A percentile compares a stretch with the other conserved stretches of the same genome.
Evolutionary conservation across 2,113 vertebrate genomes (phyloP).

Genomic region (Caranx ignobilis): DNA sequence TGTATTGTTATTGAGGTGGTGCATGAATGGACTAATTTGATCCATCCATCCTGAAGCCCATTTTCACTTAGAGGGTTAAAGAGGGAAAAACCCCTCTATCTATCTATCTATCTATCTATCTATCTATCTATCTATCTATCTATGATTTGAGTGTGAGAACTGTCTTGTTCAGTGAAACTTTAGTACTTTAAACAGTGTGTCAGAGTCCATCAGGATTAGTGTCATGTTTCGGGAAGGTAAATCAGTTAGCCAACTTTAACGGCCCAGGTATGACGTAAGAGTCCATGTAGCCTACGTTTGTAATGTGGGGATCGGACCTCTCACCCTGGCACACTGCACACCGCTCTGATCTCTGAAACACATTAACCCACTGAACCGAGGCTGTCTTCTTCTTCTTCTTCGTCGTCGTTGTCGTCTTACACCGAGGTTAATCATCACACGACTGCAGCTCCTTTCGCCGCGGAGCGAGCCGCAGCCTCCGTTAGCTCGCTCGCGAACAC

Average conservation of each 20-base stretch:
- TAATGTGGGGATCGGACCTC: conserved; percentile 6
- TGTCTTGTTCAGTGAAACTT: neutral
- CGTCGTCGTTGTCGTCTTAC: neutral
- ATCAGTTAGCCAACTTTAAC: neutral
- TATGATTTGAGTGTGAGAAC: neutral
- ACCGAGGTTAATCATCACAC: conserved; percentile 70
- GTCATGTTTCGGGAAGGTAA: neutral
- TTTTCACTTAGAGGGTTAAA: too few species aligned
- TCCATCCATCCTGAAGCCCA: too few species aligned
- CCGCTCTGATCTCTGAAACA: conserved; percentile 15
- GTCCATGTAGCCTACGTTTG: neutral
- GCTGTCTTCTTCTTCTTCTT: neutral
- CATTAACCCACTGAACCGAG: conserved; percentile 28
- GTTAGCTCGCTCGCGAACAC: conserved; percentile 47
- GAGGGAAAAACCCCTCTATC: too few species aligned
- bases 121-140: too few species aligned
- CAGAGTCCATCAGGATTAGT: neutral
- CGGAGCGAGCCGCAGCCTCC: conserved; percentile 24
- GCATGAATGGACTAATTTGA: too few species aligned
- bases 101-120: too few species aligned
- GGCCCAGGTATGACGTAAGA: neutral
- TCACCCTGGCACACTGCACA: neutral
- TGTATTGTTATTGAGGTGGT: too few species aligned
- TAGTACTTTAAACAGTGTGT: neutral
- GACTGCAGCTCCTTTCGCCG: conserved; percentile 39